Percentiles rank a stretch among this genome's conserved stretches.
Evolutionary conservation across 2,113 vertebrate species (phyloP).

Genomic region (Misgurnus mizolepis): DNA sequence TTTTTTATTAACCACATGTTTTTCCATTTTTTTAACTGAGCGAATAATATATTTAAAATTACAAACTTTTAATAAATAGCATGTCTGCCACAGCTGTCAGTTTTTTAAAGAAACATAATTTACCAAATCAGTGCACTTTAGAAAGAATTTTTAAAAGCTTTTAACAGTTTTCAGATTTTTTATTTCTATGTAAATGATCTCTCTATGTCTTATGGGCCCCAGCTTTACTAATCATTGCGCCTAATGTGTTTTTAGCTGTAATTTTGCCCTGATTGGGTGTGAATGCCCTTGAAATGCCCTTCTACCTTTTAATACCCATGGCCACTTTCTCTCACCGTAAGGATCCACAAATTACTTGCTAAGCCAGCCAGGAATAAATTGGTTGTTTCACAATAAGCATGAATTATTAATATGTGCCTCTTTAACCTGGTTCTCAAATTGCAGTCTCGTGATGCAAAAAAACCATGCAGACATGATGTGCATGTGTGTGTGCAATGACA

Average conservation of each 20-base stretch:
- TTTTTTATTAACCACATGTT: too few species aligned
- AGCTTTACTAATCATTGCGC: slow-evolving; percentile 1
- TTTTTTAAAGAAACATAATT: too few species aligned
- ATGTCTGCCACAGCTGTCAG: too few species aligned
- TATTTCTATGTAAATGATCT: too few species aligned
- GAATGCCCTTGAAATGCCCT: slow-evolving; percentile 39
- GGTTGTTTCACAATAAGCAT: slow-evolving; percentile 65
- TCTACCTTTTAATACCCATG: slow-evolving; percentile 48
- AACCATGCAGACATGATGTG: not conserved
- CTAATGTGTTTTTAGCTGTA: not conserved
- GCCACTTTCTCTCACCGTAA: slow-evolving; percentile 51
- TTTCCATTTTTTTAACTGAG: too few species aligned
- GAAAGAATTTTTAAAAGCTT: not conserved
- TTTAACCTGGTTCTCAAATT: slow-evolving; percentile 69
- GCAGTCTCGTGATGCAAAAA: slow-evolving; percentile 2
- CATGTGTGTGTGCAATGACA: not conserved
- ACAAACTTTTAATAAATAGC: too few species aligned
- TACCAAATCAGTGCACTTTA: too few species aligned
- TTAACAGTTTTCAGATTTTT: not conserved
- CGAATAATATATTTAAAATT: too few species aligned
- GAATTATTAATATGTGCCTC: slow-evolving; percentile 72
- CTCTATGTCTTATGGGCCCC: too few species aligned
- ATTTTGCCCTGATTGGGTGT: not conserved
- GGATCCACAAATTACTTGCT: slow-evolving; percentile 60
- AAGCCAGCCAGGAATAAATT: slow-evolving; percentile 67